Evolutionary conservation across 2,113 vertebrate species (phyloP), one percentile per base, ranked within the genome.

Genomic region (Arenaria interpres): DNA sequence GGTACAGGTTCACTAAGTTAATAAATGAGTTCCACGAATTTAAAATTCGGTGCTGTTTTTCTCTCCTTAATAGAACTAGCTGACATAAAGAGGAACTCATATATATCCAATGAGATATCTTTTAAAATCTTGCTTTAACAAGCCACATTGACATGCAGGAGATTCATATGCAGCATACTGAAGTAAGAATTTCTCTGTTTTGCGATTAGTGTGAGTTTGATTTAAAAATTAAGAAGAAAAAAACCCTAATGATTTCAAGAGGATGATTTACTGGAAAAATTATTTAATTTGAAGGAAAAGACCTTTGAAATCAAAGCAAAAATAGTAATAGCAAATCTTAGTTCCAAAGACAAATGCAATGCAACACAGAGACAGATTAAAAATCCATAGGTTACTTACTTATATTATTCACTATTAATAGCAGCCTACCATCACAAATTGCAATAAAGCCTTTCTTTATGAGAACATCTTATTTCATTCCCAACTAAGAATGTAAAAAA

Each of bases 401-500:
- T 77, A 14, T 8, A 74, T 90, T 67, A 77, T 53, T 90, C 91
- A 86, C 64, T 89, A 93, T 77, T 74, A 86, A 56, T 50, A 90
- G 69, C 88, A 94, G 69, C 85, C 90, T 75, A 59, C 20, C 37
- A 66, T 69, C 63, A 75, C 14, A 88, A 89, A 77, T 20, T 66
- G 62, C 74, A 89, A 35, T 48, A 88, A 83, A 91, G 78, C 30
- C 15, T 75, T 82, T 76, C 45, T 90, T 85, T 64, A 77, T 53
- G 57, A 95, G 84, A 92, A 51, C 33, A 91, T 62, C 57, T 85
- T 50, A 54, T 81, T 92, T 89, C 53, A 66, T 73, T 69, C 76
- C 81, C 59, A 96, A 53, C 57, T 69, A 76, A 94, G 77, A 89
- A 88, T 76, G 46, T 57, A 91, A 95, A 96, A 96, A 88, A 83